Base-by-base conservation (phyloP, 1,140 invertebrate genomes). In the Sarcophaga bullata region DNA sequence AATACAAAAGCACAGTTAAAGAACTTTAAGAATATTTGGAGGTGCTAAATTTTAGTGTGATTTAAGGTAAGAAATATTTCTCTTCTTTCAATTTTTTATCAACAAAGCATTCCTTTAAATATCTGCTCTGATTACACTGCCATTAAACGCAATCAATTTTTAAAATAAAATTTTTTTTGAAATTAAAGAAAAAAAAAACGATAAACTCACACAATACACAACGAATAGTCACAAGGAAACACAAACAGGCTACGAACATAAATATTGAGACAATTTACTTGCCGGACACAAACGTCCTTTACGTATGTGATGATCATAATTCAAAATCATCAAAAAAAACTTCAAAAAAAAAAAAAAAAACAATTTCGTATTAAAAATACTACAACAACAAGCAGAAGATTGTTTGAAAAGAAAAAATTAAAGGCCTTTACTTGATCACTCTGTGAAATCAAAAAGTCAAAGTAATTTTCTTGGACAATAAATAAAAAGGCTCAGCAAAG, bases 281-380 rank as follows among this genome's bases (percentile, higher is more conserved):
- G 75, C 75, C 75, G 75, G 75, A 78, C 75, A 78, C 75, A 78
- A 52, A 78, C 75, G 75, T 78, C 75, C 75, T 78, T 78, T 78
- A 78, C 75, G 75, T 78, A 78, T 78, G 75, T 78, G 75, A 78
- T 78, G 75, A 50, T 78, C 75, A 78, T 78, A 78, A 78, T 78
- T 78, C 49, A 78, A 78, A 48, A 52, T 47, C 37, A 73, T 47
- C 72, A 73, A 47, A 46, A 54, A 54, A 15, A 46, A 4, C 25
- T 6, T 46, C 11, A 73, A 68, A 47, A 73, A 46, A 37, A 8
- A 73, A 46, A 73, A 46, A 1, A 19, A 7, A 19, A 25, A 25
- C 54, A 37, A 37, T 17, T 62, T 62, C 58, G 15, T 62, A 62
- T 15, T 8, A 62, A 15, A 62, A 62, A n/a, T n/a, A n/a, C n/a